Conservation (phyloP, 2,113 vertebrate species). For the Pyxicephalus adspersus region DNA sequence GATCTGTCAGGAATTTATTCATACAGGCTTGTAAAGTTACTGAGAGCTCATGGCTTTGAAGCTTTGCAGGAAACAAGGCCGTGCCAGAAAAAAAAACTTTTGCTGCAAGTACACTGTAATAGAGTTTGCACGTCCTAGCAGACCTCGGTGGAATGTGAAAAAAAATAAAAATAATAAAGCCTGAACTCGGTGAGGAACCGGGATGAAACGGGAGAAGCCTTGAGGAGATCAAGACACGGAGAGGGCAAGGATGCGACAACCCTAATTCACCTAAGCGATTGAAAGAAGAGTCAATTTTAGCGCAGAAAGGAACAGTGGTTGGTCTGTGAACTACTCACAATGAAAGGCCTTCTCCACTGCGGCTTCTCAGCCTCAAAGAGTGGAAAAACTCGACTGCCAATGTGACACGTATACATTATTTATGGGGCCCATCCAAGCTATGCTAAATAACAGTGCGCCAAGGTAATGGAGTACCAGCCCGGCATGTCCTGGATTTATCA, state of each 20-base stretch:
- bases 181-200: conserved; percentile 31
- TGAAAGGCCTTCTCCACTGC: conserved; percentile 36
- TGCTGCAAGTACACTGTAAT: conserved; percentile 24
- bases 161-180: conserved; percentile 18
- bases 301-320: conserved; percentile 48
- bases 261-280: conserved; percentile 45
- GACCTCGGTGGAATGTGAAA: conserved; percentile 12
- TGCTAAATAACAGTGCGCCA: neutral
- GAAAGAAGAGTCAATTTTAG: conserved; percentile 48
- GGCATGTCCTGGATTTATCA: too few species aligned
- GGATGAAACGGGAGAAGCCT: conserved; percentile 39
- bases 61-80: neutral
- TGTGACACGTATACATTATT: conserved; percentile 50
- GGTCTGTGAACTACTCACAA: conserved; percentile 53
- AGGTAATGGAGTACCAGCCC: too few species aligned
- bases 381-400: conserved; percentile 27
- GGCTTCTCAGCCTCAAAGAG: conserved; percentile 41
- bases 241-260: conserved; percentile 50
- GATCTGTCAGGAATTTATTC: too few species aligned
- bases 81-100: neutral
- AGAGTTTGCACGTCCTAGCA: conserved; percentile 6
- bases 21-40: too few species aligned
- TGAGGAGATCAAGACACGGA: conserved; percentile 44
- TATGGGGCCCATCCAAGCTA: neutral
- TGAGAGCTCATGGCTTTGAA: neutral